Evolutionary conservation across 1,140 invertebrate genomes (phyloP).

Genomic region (Papilio aristodemus): DNA sequence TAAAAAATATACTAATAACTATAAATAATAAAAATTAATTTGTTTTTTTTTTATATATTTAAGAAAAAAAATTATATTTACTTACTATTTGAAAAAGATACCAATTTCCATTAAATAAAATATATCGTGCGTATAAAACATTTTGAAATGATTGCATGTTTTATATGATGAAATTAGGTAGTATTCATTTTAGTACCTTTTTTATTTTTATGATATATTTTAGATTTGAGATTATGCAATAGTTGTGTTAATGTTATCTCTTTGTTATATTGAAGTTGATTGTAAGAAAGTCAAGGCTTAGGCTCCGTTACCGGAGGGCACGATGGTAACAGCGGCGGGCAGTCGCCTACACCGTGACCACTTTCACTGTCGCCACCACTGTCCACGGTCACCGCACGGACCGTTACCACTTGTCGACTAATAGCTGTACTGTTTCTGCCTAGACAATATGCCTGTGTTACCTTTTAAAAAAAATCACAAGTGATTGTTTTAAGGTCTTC

Average conservation of each 20-base stretch:
- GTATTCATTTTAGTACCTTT: too few species aligned
- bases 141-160: too few species aligned
- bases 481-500: background rate
- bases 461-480: conserved; percentile 9
- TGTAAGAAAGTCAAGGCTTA: conserved; percentile 16
- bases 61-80: too few species aligned
- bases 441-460: conserved; percentile 33
- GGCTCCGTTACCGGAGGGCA: conserved; percentile 8
- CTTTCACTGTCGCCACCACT: conserved; percentile 67
- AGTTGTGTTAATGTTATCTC: background rate
- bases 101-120: too few species aligned
- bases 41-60: too few species aligned
- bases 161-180: too few species aligned
- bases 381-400: conserved; percentile 45
- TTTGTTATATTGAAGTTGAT: background rate
- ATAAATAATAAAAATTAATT: too few species aligned
- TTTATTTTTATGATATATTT: too few species aligned
- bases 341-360: conserved; percentile 55
- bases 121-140: too few species aligned
- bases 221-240: too few species aligned
- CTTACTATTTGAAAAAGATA: too few species aligned
- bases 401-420: conserved; percentile 41
- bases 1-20: too few species aligned
- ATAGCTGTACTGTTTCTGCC: conserved; percentile 20
- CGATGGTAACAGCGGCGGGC: conserved; percentile 31